Conservation (phyloP, 2,888 invertebrate species). For the Trichopria drosophilae region DNA sequence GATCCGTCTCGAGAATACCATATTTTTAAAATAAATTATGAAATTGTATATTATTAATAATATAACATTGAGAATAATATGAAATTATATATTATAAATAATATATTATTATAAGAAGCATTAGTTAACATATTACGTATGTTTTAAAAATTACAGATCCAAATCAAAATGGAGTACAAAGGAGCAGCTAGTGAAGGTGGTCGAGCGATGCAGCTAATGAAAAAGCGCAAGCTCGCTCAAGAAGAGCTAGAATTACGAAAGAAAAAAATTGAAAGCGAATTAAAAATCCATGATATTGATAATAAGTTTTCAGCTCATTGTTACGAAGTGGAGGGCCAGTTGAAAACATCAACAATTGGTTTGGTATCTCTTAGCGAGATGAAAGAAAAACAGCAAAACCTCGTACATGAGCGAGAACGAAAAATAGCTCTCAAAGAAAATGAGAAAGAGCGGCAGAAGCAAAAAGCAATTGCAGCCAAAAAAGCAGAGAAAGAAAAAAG, state of each 20-base stretch:
- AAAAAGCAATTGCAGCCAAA: conserved; percentile 85
- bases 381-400: conserved; percentile 97
- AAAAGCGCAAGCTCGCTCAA: conserved; percentile 94
- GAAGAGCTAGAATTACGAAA: conserved; percentile 96
- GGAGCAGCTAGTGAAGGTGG: conserved; percentile 98
- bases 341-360: conserved; percentile 96
- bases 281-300: conserved; percentile 93
- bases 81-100: too few relatives aligned
- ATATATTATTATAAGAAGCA: too few relatives aligned
- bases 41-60: too few relatives aligned
- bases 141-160: too few relatives aligned
- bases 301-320: conserved; percentile 99
- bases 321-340: conserved; percentile 97
- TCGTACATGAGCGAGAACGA: conserved; percentile 90
- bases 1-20: too few relatives aligned
- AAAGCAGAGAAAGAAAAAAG: conserved; percentile 91
- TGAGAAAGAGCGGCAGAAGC: conserved; percentile 85
- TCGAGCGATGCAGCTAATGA: conserved; percentile 95
- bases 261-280: conserved; percentile 96
- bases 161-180: too few relatives aligned
- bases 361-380: conserved; percentile 97
- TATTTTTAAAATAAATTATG: too few relatives aligned
- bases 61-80: too few relatives aligned
- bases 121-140: too few relatives aligned
- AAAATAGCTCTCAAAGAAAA: conserved; percentile 91